Conservation (phyloP, 2,113 vertebrate species). For the Hylia prasina region DNA sequence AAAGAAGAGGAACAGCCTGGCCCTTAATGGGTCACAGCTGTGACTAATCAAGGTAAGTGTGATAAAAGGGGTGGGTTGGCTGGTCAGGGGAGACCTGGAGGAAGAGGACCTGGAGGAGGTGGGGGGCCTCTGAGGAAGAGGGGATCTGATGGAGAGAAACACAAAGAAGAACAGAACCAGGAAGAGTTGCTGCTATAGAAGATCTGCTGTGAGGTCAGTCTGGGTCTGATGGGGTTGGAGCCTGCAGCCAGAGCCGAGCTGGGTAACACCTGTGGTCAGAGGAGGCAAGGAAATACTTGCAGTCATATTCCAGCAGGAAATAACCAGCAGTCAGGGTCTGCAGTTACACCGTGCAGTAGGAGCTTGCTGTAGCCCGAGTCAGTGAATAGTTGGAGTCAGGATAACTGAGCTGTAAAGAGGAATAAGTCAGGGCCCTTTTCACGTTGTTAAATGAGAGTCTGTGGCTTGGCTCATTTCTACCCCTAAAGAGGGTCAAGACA, state of each 20-base stretch:
- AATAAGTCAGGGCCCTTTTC: neutral
- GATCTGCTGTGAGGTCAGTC: neutral
- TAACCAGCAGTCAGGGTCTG: too few relatives aligned
- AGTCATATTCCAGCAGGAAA: too few relatives aligned
- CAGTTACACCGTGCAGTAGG: too few relatives aligned
- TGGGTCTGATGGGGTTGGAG: neutral
- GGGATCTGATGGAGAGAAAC: too few relatives aligned
- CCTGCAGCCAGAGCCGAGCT: neutral
- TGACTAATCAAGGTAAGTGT: neutral
- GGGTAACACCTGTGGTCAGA: neutral
- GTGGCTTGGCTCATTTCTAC: neutral
- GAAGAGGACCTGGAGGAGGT: neutral
- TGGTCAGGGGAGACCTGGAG: neutral
- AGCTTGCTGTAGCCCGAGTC: neutral
- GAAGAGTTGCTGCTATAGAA: neutral
- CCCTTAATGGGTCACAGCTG: neutral
- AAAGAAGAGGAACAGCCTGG: neutral
- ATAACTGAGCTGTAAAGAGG: neutral
- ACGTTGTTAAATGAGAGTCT: neutral
- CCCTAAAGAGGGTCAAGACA: neutral
- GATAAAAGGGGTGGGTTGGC: neutral
- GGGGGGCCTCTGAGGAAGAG: neutral
- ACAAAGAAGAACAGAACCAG: neutral
- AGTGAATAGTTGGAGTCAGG: too few relatives aligned
- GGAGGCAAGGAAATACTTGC: neutral